Evolutionary conservation across 2,888 invertebrate genomes (phyloP), one percentile per base, ranked within the genome.

Genomic region (Papilio protenor): DNA sequence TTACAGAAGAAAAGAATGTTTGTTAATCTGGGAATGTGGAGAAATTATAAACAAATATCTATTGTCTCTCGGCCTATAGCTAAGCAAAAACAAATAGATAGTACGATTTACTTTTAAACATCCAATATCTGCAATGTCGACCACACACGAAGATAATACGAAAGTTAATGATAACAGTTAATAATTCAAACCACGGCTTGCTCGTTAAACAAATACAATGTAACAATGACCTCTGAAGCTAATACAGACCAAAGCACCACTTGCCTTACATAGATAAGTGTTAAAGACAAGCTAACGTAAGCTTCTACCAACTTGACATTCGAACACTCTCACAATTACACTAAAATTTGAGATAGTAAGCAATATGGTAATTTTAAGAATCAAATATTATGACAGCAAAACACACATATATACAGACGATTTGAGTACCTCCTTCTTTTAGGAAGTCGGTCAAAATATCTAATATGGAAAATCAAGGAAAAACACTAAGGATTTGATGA

Each of bases 141-240:
- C 74, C 74, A 73, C 61, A 74, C 74, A 73, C 45, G 18, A 47
- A 59, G 73, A 40, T 40, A 40, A 12, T 55, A 21, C 18, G 61
- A 21, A 49, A n/a, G 47, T 47, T 61, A 23, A 47, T 27, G n/a
- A 23, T 18, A 61, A 47, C 73, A 33, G 61, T 59, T 73, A 73
- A 57, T 47, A 45, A 59, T 73, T 45, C 59, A 61, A 73, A 45
- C 61, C 59, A 73, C 57, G 47, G 59, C 21, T 40, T 45, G 21
- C 59, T 73, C 73, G 73, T 73, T 40, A 73, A 21, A 40, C 12
- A 45, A 10, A 16, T n/a, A 57, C 57, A 73, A 27, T 73, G 40
- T 73, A 57, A 57, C 73, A 55, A 40, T 57, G 73, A 57, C 18
- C 45, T 57, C 33, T n/a, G 52, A 12, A 52, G 14, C 40, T 40